Conservation (phyloP, 2,113 vertebrate species). For the Halcyon malimbica region DNA sequence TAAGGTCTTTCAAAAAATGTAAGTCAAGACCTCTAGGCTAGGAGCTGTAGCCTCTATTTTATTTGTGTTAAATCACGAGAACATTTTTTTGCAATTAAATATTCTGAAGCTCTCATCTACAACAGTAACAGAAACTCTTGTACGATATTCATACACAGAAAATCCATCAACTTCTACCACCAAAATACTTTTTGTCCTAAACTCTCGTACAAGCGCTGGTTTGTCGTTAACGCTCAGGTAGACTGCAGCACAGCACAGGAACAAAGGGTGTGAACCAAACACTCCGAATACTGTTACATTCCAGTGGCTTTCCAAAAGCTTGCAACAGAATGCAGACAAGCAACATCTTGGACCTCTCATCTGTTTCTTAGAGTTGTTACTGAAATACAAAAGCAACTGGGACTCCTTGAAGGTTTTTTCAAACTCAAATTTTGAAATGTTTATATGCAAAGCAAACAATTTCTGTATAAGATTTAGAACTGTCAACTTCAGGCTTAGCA, state of each 20-base stretch:
- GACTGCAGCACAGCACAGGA: background rate
- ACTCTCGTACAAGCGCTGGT: background rate
- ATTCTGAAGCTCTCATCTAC: background rate
- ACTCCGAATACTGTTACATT: slow-evolving; percentile 2
- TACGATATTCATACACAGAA: background rate
- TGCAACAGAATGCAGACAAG: background rate
- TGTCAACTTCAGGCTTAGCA: background rate
- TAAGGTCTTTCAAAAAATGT: background rate
- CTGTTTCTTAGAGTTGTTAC: background rate
- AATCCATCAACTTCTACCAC: background rate
- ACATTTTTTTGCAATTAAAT: background rate
- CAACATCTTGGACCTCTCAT: background rate
- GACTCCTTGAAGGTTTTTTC: background rate
- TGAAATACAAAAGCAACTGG: background rate
- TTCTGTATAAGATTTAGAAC: background rate
- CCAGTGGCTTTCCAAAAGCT: background rate
- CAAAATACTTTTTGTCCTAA: background rate
- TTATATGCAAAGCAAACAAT: background rate
- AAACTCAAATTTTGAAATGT: background rate
- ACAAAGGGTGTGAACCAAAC: background rate
- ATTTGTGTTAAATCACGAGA: background rate
- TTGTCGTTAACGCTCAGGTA: background rate
- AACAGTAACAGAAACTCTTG: background rate
- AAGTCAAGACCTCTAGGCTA: background rate
- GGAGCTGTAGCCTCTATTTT: background rate